Evolutionary conservation across 2,797 vertebrate genomes (phyloP).

Genomic region (Pelodytes ibericus): DNA sequence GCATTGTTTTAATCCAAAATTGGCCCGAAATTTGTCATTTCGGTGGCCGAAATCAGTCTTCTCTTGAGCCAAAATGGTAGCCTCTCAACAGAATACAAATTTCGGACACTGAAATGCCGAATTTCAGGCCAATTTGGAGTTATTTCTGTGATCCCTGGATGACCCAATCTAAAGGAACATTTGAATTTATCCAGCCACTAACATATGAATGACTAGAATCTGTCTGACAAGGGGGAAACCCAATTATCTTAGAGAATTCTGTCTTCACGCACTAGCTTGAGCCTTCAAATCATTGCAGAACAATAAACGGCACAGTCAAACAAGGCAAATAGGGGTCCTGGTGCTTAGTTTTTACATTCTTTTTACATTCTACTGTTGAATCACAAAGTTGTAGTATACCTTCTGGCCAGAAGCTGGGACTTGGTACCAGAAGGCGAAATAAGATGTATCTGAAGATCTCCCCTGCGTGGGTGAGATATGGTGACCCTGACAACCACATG

Average conservation of each 20-base stretch:
- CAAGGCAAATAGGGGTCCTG: too few relatives aligned
- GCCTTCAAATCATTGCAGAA: neutral
- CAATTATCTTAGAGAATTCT: neutral
- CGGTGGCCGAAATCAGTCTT: too few relatives aligned
- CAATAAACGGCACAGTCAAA: neutral
- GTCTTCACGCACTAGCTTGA: neutral
- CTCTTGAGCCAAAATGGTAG: too few relatives aligned
- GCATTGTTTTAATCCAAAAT: too few relatives aligned
- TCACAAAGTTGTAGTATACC: slow-evolving; percentile 66
- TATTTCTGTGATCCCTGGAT: too few relatives aligned
- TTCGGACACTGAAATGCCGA: too few relatives aligned
- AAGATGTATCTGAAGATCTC: slow-evolving; percentile 89
- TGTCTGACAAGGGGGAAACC: neutral
- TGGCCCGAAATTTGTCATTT: too few relatives aligned
- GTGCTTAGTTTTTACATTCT: too few relatives aligned
- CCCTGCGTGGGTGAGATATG: slow-evolving; percentile 82
- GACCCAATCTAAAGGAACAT: too few relatives aligned
- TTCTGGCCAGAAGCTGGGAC: slow-evolving; percentile 86
- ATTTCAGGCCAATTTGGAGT: too few relatives aligned
- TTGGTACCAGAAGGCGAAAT: slow-evolving; percentile 85
- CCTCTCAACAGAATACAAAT: too few relatives aligned
- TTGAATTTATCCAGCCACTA: neutral
- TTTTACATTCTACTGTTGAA: too few relatives aligned
- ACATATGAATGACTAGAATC: neutral
- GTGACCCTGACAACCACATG: slow-evolving; percentile 83